Evolutionary conservation across 2,888 invertebrate genomes (phyloP).

Genomic region (Polietes domitor): DNA sequence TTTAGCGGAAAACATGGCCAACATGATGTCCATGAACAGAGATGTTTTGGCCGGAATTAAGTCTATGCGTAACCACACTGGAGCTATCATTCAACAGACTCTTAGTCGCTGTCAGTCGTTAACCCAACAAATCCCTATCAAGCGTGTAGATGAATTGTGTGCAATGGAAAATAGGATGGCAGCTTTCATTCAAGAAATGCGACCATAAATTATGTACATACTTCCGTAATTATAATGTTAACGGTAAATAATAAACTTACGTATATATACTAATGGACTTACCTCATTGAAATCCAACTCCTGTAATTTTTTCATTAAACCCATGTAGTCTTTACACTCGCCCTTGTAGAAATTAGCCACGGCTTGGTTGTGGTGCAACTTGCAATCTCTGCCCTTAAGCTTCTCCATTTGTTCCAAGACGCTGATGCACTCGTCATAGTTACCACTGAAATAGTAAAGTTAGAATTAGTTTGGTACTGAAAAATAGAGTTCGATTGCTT

Average conservation of each 20-base stretch:
- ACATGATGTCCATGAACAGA: neutral
- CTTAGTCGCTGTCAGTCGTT: neutral
- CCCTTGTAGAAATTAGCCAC: conserved; percentile 90
- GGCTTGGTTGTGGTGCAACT: conserved; percentile 87
- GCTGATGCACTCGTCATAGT: conserved; percentile 77
- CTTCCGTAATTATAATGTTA: neutral
- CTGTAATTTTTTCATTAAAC: conserved; percentile 82
- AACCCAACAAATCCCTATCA: neutral
- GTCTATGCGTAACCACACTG: neutral
- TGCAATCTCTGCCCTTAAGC: conserved; percentile 71
- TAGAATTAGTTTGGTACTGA: neutral
- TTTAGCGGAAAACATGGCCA: neutral
- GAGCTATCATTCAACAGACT: neutral
- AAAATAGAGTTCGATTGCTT: neutral
- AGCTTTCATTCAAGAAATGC: neutral
- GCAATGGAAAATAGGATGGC: neutral
- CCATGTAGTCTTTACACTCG: conserved; percentile 87
- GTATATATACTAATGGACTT: conserved; percentile 34
- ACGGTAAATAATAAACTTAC: too few relatives aligned
- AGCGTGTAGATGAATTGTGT: neutral
- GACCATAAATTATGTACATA: neutral
- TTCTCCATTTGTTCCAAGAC: conserved; percentile 75
- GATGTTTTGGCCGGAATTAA: neutral
- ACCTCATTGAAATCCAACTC: conserved; percentile 75
- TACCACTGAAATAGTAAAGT: conserved; percentile 68